phyloP scores from a whole-genome alignment of 2,888 invertebrate genomes.

The Ganaspis brasiliensis region DNA sequence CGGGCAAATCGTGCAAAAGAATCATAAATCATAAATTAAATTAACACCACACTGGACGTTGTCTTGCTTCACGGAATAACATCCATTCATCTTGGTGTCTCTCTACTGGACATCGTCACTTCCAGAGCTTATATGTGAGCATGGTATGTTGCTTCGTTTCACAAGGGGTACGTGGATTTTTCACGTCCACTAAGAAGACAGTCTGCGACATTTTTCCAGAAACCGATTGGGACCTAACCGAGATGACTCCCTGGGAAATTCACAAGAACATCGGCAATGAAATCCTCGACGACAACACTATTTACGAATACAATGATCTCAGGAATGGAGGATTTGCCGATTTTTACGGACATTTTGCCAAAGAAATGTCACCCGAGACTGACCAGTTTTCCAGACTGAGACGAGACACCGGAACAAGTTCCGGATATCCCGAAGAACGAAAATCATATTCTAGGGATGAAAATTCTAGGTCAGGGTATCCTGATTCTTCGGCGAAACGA shows the following conservation, averaged over 20 bases:
- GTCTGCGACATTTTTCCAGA: conserved; percentile 76
- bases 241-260: conserved; percentile 46
- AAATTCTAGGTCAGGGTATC: conserved; percentile 44
- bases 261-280: conserved; percentile 2
- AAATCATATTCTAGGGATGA: not conserved
- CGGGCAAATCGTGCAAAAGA: not conserved
- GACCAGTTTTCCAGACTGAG: not conserved
- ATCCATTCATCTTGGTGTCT: conserved; percentile 31
- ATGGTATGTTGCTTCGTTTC: conserved; percentile 53
- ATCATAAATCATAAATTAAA: conserved; percentile 25
- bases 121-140: conserved; percentile 43
- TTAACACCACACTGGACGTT: not conserved
- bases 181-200: conserved; percentile 63
- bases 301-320: conserved; percentile 29
- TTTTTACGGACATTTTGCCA: conserved; percentile 34
- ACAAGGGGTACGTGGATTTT: conserved; percentile 38
- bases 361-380: not conserved
- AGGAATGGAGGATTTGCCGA: conserved; percentile 8
- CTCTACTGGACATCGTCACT: conserved; percentile 41
- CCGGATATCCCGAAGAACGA: conserved; percentile 60
- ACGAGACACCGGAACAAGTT: not conserved
- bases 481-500: not conserved
- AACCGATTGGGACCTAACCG: conserved; percentile 65
- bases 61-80: conserved; percentile 28
- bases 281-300: conserved; percentile 19